Base-by-base conservation (phyloP, 2,113 vertebrate genomes). In the Struthidea cinerea region DNA sequence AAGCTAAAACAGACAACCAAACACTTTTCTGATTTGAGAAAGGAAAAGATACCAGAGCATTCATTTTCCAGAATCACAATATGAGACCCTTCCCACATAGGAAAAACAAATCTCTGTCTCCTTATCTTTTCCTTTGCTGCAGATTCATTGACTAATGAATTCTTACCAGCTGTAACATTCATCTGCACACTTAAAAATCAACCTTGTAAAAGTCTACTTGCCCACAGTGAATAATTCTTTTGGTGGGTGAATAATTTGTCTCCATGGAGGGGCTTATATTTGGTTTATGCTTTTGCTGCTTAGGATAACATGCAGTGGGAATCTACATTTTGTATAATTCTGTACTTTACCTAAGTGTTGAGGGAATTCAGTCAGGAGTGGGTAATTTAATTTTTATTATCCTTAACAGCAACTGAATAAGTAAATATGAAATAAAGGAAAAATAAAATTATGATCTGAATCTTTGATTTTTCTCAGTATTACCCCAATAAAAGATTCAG, bases 171-270 rank as follows among this genome's bases (percentile, higher is more conserved):
- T 93, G 57, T 57, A 76, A 78, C 63, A 61, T 80, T 95, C 71
- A 85, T 94, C 65, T 80, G 50, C 78, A 95, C 14, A 7, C 33
- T 76, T 77, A 65, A 75, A 84, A 87, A 68, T 80, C 89, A 91
- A 46, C 91, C 78, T 83, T 42, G 32, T 87, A 61, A 83, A 89
- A 94, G 41, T 46, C 81, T 91, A 22, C 78, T 91, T 87, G 78
- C 68, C 70, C 55, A 39, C 27, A 68, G 55, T 83, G 81, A 95
- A 50, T 85, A 93, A 93, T 85, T 85, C 37, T 84, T 85, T 60
- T 61, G 74, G 73, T 71, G 91, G 65, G 84, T 87, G 87, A 95
- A 69, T 89, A 96, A 95, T 79, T 69, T 85, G 46, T 87, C 87
- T 87, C 87, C 69, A 60, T 52, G 44, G 65, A 95, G 32, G 42